phyloP scores from a whole-genome alignment of 1,140 invertebrate genomes.

The Tetramorium parvispinum region DNA sequence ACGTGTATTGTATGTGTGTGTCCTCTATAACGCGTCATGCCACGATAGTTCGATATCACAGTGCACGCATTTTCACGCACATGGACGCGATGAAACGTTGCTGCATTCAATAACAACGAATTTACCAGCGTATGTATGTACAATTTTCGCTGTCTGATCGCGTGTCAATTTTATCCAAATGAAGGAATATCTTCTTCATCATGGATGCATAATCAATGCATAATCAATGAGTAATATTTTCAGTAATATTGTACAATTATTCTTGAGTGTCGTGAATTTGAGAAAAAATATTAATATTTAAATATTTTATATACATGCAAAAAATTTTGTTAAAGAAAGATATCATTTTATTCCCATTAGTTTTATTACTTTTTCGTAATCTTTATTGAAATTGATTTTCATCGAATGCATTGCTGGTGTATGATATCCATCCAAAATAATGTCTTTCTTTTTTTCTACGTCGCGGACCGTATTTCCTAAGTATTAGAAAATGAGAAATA shows the following conservation, averaged over 20 bases:
- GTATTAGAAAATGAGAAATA: not conserved
- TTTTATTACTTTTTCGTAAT: not conserved
- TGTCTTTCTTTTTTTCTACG: no score
- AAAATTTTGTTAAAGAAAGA: not conserved
- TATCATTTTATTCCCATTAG: not conserved
- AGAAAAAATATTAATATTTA: not conserved
- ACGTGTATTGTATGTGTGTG: not conserved
- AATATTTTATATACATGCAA: not conserved
- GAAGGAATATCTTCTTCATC: not conserved
- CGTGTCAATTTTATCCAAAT: slow-evolving; percentile 32
- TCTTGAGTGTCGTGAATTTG: not conserved
- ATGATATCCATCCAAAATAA: not conserved
- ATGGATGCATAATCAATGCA: not conserved
- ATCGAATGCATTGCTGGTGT: not conserved
- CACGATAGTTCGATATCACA: slow-evolving; percentile 36
- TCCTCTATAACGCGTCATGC: slow-evolving; percentile 8
- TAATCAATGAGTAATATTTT: not conserved
- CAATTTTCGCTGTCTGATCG: not conserved
- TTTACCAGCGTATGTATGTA: not conserved
- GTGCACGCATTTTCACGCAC: slow-evolving; percentile 23
- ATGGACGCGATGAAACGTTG: slow-evolving; percentile 22
- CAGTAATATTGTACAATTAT: not conserved
- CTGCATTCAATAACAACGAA: slow-evolving; percentile 26
- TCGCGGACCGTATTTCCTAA: not conserved
- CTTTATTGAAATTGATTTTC: slow-evolving; percentile 1